Conservation (phyloP, 2,888 invertebrate species). For the Odontothrips loti region DNA sequence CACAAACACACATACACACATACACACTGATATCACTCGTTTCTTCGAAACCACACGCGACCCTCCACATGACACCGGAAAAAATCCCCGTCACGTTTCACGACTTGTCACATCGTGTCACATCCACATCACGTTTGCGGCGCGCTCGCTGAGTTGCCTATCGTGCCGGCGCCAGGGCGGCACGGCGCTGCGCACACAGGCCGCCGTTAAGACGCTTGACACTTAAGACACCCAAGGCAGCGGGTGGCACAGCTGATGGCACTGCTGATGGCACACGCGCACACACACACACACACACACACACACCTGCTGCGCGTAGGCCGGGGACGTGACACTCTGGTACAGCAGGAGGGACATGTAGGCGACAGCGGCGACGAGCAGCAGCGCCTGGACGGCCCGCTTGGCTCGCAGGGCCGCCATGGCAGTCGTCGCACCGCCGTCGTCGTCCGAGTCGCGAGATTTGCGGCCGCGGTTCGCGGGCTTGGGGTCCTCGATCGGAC, state of each 20-base stretch:
- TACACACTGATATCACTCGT: no score
- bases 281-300: constrained; percentile 48
- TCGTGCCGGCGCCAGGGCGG: no score
- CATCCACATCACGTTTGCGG: no score
- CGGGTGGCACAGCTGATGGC: constrained; percentile 35
- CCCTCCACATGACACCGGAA: no score
- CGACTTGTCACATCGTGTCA: no score
- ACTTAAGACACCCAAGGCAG: no score
- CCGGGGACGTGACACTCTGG: constrained; percentile 53
- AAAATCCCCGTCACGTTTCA: no score
- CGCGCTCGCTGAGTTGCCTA: no score
- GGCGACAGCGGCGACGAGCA: constrained; percentile 52
- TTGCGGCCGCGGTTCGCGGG: not conserved
- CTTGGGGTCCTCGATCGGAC: not conserved
- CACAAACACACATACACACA: no score
- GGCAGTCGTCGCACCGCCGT: not conserved
- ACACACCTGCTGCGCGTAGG: constrained; percentile 31
- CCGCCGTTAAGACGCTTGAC: no score
- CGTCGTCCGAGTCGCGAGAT: not conserved
- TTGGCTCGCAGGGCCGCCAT: constrained; percentile 29
- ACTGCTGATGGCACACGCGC: constrained; percentile 30
- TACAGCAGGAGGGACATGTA: constrained; percentile 60
- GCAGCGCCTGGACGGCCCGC: constrained; percentile 48
- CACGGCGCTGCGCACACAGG: no score
- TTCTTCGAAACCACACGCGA: no score